Percentiles rank a stretch among this genome's conserved stretches.
Evolutionary conservation across 2,797 vertebrate genomes (phyloP).

Genomic region (Macroramphosus scolopax): DNA sequence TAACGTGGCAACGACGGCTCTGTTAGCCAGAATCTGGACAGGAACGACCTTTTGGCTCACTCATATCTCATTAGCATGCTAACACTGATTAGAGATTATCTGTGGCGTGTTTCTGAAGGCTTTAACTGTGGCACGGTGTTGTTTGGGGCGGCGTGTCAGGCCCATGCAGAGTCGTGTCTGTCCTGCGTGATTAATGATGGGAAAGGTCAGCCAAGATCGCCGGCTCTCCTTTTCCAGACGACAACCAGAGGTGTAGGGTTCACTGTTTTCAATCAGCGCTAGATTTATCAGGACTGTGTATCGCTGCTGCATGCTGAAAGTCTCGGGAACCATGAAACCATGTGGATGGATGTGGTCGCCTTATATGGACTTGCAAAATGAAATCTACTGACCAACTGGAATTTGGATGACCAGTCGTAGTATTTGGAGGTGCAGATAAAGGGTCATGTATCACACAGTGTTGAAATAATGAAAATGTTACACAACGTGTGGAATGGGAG

Average conservation of each 20-base stretch:
- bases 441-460: no score
- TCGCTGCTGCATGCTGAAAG: conserved; percentile 36
- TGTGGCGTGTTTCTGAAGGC: conserved; percentile 37
- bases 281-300: conserved; percentile 67
- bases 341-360: no score
- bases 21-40: conserved; percentile 22
- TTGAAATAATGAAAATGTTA: no score
- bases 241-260: conserved; percentile 63
- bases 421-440: no score
- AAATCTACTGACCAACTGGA: no score
- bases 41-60: conserved; percentile 29
- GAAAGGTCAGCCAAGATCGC: conserved; percentile 56
- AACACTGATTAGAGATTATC: conserved; percentile 60
- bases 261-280: conserved; percentile 68
- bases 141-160: conserved; percentile 51
- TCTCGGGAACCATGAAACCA: conserved; percentile 19
- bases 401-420: conserved; percentile 21
- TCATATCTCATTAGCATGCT: conserved; percentile 49
- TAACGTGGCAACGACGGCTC: conserved; percentile 10
- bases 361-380: no score
- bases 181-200: conserved; percentile 66
- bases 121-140: conserved; percentile 37
- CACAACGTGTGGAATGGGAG: no score
- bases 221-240: conserved; percentile 59
- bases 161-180: conserved; percentile 34